phyloP scores from a whole-genome alignment of 2,888 invertebrate species.

The Spisula subtruncata region DNA sequence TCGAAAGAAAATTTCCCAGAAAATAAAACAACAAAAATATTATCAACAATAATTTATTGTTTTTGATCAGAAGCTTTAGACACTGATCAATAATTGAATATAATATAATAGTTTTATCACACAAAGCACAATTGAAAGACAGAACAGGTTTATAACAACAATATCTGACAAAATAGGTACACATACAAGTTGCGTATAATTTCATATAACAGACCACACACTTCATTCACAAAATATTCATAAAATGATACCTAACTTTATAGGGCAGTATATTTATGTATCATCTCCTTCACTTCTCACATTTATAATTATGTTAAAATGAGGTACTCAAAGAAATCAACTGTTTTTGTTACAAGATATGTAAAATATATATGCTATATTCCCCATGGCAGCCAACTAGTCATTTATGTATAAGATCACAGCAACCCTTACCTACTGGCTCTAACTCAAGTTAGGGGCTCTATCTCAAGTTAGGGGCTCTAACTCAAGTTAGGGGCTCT shows the following conservation, averaged over 20 bases:
- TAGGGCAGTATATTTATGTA: not conserved
- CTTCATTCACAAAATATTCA: not conserved
- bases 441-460: no score
- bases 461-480: no score
- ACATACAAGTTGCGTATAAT: not conserved
- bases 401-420: no score
- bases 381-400: no score
- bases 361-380: no score
- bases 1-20: no score
- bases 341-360: no score
- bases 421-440: no score
- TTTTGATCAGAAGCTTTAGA: not conserved
- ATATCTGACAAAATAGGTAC: not conserved
- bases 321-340: no score
- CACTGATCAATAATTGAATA: not conserved
- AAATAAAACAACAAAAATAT: not conserved
- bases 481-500: no score
- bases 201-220: not conserved
- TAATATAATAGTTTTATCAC: conserved; percentile 3
- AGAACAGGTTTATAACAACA: conserved; percentile 11
- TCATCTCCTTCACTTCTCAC: no score
- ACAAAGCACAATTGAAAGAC: conserved; percentile 9
- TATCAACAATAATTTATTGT: conserved; percentile 13
- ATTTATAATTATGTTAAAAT: no score
- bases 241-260: not conserved